phyloP scores from a whole-genome alignment of 2,888 invertebrate species.

The Ophioninae sp. region DNA sequence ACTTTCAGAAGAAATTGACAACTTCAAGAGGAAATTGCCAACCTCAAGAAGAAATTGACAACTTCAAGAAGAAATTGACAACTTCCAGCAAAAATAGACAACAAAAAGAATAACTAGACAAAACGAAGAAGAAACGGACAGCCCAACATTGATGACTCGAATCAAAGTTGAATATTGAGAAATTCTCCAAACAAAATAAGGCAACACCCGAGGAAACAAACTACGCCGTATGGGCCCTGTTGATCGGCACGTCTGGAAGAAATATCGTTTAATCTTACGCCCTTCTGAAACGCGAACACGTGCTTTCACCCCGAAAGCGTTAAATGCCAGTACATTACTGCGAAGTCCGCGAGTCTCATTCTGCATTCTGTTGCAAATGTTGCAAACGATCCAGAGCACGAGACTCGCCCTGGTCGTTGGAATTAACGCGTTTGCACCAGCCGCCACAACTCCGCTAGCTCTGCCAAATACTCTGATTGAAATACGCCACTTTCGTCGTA shows the following conservation, averaged over 20 bases:
- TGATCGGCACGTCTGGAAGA: background rate
- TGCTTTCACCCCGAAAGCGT: background rate
- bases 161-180: background rate
- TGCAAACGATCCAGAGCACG: conserved; percentile 52
- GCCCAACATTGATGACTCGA: background rate
- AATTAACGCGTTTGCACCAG: background rate
- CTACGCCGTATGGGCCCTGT: background rate
- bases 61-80: background rate
- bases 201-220: background rate
- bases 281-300: background rate
- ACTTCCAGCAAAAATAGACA: background rate
- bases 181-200: background rate
- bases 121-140: background rate
- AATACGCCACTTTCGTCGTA: conserved; percentile 55
- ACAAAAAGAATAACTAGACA: background rate
- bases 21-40: background rate
- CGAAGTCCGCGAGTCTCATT: background rate
- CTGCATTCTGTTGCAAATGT: conserved; percentile 53
- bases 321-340: conserved; percentile 35
- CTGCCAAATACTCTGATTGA: conserved; percentile 56
- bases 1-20: too few relatives aligned
- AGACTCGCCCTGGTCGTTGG: conserved; percentile 17
- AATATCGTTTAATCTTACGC: background rate
- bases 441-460: background rate
- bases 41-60: background rate